Percentiles rank a stretch among this genome's conserved stretches.
phyloP scores from a whole-genome alignment of 2,797 vertebrate genomes.

The Tenualosa thibaudeaui region DNA sequence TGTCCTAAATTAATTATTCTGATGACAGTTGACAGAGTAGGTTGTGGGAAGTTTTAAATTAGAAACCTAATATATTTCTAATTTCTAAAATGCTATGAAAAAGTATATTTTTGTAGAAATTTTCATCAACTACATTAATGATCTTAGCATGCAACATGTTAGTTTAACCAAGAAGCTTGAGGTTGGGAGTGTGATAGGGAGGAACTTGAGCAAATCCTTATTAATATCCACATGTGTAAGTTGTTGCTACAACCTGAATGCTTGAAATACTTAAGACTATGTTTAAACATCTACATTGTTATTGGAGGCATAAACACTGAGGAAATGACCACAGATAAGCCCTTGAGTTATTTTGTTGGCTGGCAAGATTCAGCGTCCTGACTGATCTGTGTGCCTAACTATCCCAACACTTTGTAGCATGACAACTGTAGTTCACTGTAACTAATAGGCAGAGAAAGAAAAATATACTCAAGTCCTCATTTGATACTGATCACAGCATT shows the following conservation, averaged over 20 bases:
- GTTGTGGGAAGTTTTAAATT: not conserved
- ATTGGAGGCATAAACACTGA: not conserved
- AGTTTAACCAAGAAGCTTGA: no score
- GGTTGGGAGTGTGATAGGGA: no score
- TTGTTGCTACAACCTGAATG: not conserved
- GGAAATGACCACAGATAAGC: not conserved
- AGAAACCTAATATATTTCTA: not conserved
- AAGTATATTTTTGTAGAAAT: not conserved
- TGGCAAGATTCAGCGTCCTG: not conserved
- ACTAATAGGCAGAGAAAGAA: not conserved
- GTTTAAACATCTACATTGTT: not conserved
- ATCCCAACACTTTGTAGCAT: not conserved
- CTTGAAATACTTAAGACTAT: not conserved
- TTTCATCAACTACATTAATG: not conserved
- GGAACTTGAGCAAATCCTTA: no score
- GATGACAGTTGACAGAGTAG: not conserved
- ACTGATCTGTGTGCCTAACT: not conserved
- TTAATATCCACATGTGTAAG: no score
- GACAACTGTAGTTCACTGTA: not conserved
- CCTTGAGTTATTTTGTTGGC: not conserved
- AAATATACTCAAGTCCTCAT: not conserved
- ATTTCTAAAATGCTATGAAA: not conserved
- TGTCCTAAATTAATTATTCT: not conserved
- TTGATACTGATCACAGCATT: not conserved
- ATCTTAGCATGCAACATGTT: no score